phyloP scores from a whole-genome alignment of 2,888 invertebrate genomes.

The Marronus borbonicus region DNA sequence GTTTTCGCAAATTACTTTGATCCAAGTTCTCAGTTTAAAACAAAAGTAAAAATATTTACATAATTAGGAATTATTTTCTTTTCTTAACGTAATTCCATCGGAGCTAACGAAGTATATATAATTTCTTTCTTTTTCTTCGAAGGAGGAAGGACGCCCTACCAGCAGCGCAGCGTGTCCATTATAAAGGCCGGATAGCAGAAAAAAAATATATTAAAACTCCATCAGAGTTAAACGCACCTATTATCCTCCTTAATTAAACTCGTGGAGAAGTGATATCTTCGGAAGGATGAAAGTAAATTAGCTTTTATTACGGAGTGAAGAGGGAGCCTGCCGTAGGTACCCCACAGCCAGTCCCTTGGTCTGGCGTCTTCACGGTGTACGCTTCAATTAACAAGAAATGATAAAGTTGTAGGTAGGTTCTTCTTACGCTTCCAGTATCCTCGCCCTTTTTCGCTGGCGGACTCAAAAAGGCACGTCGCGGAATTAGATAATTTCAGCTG shows the following conservation, averaged over 20 bases:
- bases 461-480: not conserved
- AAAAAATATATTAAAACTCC: slow-evolving; percentile 23
- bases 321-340: not conserved
- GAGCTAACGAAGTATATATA: too few species aligned
- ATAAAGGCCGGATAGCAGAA: not conserved
- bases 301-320: not conserved
- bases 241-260: slow-evolving; percentile 27
- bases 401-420: slow-evolving; percentile 8
- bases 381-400: slow-evolving; percentile 7
- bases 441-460: not conserved
- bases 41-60: too few species aligned
- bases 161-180: too few species aligned
- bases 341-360: too few species aligned
- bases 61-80: too few species aligned
- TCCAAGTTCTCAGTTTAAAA: too few species aligned
- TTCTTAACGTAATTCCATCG: too few species aligned
- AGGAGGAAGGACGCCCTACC: too few species aligned
- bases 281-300: slow-evolving; percentile 10
- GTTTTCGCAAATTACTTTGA: too few species aligned
- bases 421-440: not conserved
- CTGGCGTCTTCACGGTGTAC: not conserved
- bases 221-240: slow-evolving; percentile 26
- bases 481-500: slow-evolving; percentile 5
- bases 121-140: too few species aligned
- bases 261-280: slow-evolving; percentile 19